Percentiles rank a stretch among this genome's conserved stretches.
These are phyloP conservation scores for Coptotermes formosanus DNA, from an alignment of 1,140 invertebrate species.

Conservation along the genomic window DNA sequence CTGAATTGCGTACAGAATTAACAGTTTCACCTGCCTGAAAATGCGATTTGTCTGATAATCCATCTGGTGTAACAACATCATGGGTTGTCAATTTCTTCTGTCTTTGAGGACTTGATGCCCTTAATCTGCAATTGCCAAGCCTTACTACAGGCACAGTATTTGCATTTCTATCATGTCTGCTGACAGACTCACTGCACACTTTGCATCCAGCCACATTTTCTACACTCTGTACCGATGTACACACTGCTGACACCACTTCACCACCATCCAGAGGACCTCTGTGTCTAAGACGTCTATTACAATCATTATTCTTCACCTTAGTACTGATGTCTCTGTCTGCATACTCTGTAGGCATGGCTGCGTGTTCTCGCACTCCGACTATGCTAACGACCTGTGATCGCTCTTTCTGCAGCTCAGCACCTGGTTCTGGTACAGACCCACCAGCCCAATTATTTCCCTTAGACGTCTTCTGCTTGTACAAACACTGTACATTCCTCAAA, in stretches of 20 bases:
- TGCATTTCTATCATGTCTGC: not conserved
- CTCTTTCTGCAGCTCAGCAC: no score
- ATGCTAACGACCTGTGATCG: no score
- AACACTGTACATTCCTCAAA: not conserved
- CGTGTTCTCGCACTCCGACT: no score
- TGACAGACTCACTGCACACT: not conserved
- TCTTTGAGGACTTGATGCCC: not conserved
- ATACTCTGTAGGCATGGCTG: no score
- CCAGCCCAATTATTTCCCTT: no score
- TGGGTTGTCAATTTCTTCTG: not conserved
- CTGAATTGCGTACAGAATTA: not conserved
- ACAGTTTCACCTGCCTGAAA: not conserved
- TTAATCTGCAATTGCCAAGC: not conserved
- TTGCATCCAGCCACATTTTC: not conserved
- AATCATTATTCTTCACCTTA: no score
- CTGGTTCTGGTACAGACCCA: no score
- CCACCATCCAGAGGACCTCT: no score
- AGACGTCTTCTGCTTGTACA: not conserved
- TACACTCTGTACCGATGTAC: not conserved
- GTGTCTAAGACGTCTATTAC: no score
- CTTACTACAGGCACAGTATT: not conserved
- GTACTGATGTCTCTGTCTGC: no score
- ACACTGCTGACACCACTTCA: no score
- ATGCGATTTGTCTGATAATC: not conserved
- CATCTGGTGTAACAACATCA: not conserved